These are phyloP conservation scores for Hirundichthys speculiger DNA, from an alignment of 2,113 vertebrate species.

Conservation along the genomic window DNA sequence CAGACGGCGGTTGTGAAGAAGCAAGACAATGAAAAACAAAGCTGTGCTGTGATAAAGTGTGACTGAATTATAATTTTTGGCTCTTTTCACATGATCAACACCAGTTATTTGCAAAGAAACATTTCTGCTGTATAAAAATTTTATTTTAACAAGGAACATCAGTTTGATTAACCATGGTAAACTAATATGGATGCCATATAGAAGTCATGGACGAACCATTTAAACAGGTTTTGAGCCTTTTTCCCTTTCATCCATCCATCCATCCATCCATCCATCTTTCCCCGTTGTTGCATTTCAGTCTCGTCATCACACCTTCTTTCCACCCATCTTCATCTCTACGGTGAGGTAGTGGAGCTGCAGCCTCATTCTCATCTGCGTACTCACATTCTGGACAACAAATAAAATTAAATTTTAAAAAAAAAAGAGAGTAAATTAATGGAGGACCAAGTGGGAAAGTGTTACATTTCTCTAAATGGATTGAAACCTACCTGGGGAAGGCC, in stretches of 20 bases:
- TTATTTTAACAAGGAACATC: too few species aligned
- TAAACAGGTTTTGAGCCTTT: background rate
- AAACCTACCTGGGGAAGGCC: slow-evolving; percentile 50
- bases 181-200: too few species aligned
- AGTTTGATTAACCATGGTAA: too few species aligned
- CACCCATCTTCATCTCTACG: slow-evolving; percentile 39
- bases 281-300: slow-evolving; percentile 15
- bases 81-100: too few species aligned
- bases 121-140: too few species aligned
- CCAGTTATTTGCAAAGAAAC: too few species aligned
- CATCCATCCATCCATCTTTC: slow-evolving; percentile 12
- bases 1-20: too few species aligned
- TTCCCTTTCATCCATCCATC: background rate
- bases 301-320: slow-evolving; percentile 23
- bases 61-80: too few species aligned
- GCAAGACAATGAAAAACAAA: too few species aligned
- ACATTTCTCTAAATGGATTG: background rate
- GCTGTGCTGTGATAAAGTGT: too few species aligned
- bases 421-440: background rate
- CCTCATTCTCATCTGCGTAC: slow-evolving; percentile 59
- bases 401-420: too few species aligned
- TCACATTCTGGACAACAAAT: slow-evolving; percentile 51
- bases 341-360: slow-evolving; percentile 70
- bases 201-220: background rate
- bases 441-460: rapidly evolving